phyloP scores from a whole-genome alignment of 2,113 vertebrate species.

The Sander vitreus region DNA sequence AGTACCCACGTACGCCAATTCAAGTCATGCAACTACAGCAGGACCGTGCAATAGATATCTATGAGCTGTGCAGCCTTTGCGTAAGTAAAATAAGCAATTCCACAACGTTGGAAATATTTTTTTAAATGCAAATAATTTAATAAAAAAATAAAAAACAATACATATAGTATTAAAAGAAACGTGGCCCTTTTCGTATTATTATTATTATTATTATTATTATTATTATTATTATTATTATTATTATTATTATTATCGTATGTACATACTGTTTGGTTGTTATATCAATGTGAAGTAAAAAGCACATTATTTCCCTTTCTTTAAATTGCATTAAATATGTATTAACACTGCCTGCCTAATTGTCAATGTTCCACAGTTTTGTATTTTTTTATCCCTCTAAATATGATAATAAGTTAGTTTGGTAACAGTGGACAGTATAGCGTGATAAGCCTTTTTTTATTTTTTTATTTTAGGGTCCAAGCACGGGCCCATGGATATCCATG shows the following conservation, averaged over 20 bases:
- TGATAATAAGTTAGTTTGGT: too few relatives aligned
- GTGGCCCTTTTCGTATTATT: too few relatives aligned
- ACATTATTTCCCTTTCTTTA: neutral
- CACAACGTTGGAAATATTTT: neutral
- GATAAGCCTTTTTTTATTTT: too few relatives aligned
- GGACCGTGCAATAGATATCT: neutral
- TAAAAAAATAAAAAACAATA: too few relatives aligned
- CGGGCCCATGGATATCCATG: too few relatives aligned
- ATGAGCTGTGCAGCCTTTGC: too few relatives aligned
- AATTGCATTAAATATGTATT: neutral
- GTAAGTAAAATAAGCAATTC: neutral
- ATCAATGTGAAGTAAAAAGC: neutral
- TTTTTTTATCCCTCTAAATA: neutral
- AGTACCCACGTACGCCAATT: conserved; percentile 68
- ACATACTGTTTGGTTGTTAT: neutral
- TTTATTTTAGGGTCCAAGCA: too few relatives aligned
- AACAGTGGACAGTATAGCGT: too few relatives aligned
- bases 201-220: too few relatives aligned
- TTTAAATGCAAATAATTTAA: too few relatives aligned
- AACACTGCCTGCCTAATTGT: neutral
- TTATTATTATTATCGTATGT: neutral
- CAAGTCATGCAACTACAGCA: neutral
- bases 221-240: too few relatives aligned
- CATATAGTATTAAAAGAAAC: too few relatives aligned
- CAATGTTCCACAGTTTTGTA: neutral